Evolutionary conservation across 2,797 vertebrate genomes (phyloP).

Genomic region (Heliangelus exortis): DNA sequence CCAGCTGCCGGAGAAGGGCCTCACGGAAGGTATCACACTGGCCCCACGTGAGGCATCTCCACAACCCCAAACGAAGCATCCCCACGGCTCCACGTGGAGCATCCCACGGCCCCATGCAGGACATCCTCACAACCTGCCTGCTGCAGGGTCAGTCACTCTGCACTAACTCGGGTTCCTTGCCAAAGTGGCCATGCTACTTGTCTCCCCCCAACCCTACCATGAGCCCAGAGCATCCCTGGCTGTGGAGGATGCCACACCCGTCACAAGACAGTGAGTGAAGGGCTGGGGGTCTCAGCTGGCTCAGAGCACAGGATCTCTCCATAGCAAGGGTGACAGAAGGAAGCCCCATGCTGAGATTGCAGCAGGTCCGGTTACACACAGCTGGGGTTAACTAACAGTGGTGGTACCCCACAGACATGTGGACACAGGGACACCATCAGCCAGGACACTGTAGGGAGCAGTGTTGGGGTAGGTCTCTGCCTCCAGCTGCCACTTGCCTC

Average conservation of each 20-base stretch:
- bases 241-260: not conserved
- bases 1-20: too few species aligned
- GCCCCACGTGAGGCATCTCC: fast-evolving
- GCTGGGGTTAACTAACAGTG: not conserved
- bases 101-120: too few species aligned
- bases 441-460: fast-evolving
- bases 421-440: fast-evolving
- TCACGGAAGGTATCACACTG: fast-evolving
- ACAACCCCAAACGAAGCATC: fast-evolving
- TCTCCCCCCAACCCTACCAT: too few species aligned
- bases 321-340: fast-evolving
- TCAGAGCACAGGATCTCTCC: not conserved
- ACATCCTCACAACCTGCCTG: not conserved
- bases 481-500: not conserved
- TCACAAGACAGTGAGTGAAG: not conserved
- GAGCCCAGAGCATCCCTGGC: not conserved
- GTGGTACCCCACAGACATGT: not conserved
- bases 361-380: not conserved
- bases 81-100: too few species aligned
- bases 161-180: not conserved
- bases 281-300: not conserved
- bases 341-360: not conserved
- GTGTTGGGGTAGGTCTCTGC: not conserved
- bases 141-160: not conserved
- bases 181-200: not conserved